phyloP scores from a whole-genome alignment of 2,888 invertebrate species.

The Zele albiditarsus region DNA sequence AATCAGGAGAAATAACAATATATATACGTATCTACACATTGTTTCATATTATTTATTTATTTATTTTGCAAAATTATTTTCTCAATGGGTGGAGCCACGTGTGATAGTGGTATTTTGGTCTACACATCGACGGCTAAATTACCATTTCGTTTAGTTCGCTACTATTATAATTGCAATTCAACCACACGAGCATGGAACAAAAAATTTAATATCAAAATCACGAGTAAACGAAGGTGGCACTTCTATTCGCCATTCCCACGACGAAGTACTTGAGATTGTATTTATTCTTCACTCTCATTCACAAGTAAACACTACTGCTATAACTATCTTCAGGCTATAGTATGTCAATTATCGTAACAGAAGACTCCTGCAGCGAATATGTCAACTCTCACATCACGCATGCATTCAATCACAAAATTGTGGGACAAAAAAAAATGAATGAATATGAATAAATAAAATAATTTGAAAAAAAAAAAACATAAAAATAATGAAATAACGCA shows the following conservation, averaged over 20 bases:
- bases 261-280: constrained; percentile 49
- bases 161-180: neutral
- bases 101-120: neutral
- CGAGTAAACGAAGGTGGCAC: constrained; percentile 1
- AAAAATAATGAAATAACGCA: neutral
- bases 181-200: neutral
- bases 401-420: neutral
- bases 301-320: neutral
- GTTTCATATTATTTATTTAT: constrained; percentile 6
- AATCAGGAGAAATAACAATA: constrained; percentile 23
- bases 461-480: neutral
- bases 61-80: constrained; percentile 9
- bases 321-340: constrained; percentile 47
- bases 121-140: neutral
- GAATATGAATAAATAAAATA: neutral
- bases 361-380: constrained; percentile 45
- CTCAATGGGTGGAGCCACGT: neutral
- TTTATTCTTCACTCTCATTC: constrained; percentile 8
- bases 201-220: constrained; percentile 19
- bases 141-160: neutral
- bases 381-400: neutral
- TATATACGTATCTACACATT: neutral
- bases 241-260: constrained; percentile 57
- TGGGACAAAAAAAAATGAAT: neutral
- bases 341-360: constrained; percentile 53